Evolutionary conservation across 1,140 invertebrate genomes (phyloP).

Genomic region (Diabrotica virgifera): DNA sequence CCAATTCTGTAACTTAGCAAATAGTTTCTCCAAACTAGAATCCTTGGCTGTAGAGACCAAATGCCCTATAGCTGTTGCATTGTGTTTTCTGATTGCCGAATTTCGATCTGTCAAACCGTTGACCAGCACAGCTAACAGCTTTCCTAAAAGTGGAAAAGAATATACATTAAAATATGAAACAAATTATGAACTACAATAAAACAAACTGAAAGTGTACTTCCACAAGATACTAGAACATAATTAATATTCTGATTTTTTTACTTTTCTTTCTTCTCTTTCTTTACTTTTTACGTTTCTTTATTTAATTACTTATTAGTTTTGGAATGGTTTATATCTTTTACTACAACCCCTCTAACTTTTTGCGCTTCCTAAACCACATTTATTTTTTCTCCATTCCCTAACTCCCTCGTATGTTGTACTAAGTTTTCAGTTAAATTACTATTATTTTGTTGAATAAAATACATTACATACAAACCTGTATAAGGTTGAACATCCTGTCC

Average conservation of each 20-base stretch:
- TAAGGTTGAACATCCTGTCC: constrained; percentile 61
- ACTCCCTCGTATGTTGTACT: constrained; percentile 1
- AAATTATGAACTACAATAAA: not conserved
- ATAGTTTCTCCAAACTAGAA: constrained; percentile 80
- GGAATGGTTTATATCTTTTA: no score
- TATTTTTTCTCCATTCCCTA: not conserved
- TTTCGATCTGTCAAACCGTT: constrained; percentile 83
- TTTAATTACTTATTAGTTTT: no score
- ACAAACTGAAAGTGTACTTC: not conserved
- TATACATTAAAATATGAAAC: not conserved
- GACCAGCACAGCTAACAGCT: constrained; percentile 73
- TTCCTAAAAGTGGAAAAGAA: constrained; percentile 51
- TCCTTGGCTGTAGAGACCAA: constrained; percentile 84
- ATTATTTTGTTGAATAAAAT: no score
- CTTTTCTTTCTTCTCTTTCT: no score
- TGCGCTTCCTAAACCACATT: not conserved
- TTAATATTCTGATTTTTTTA: no score
- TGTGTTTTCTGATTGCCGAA: constrained; percentile 75
- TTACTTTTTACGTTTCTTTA: no score
- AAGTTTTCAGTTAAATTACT: no score
- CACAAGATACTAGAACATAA: not conserved
- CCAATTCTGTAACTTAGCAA: constrained; percentile 74
- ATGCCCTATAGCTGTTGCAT: constrained; percentile 79
- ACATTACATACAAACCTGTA: constrained; percentile 50
- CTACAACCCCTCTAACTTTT: no score